These are phyloP conservation scores for Eidolon dupreanum DNA, from an alignment of 2,797 vertebrate genomes.

Conservation along the genomic window DNA sequence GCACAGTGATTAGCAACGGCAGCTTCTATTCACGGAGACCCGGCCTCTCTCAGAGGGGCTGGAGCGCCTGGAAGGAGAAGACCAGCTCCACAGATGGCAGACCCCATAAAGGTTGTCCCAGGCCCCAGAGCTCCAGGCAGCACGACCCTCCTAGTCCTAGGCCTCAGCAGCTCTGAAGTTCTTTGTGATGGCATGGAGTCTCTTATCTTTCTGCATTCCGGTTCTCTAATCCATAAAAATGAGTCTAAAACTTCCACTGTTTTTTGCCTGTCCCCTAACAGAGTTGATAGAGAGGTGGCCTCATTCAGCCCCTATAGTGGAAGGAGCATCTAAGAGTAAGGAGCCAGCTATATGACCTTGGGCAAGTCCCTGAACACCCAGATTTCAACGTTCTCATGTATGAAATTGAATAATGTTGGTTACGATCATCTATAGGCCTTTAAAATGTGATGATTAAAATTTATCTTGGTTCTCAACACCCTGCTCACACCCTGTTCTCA, in stretches of 20 bases:
- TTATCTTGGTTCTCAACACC: neutral
- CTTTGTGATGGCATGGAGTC: fast-evolving
- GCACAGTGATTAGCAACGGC: neutral
- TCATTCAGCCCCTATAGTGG: fast-evolving
- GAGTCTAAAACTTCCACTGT: no score
- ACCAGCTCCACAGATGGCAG: neutral
- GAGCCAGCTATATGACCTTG: neutral
- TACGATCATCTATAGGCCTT: neutral
- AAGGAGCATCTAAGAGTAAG: neutral
- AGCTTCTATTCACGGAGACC: neutral
- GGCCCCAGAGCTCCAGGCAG: no score
- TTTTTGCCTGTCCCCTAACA: neutral
- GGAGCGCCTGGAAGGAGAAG: neutral
- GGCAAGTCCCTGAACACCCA: neutral
- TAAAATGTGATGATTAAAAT: neutral
- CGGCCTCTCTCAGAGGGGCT: neutral
- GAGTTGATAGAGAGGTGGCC: neutral
- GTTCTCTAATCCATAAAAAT: neutral
- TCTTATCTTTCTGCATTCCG: neutral
- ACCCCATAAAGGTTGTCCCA: neutral
- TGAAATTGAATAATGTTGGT: neutral
- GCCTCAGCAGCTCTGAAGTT: neutral
- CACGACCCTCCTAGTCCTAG: neutral
- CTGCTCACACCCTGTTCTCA: neutral
- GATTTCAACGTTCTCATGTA: neutral